Evolutionary conservation across 2,113 vertebrate genomes (phyloP).

Genomic region (Peromyscus californicus): DNA sequence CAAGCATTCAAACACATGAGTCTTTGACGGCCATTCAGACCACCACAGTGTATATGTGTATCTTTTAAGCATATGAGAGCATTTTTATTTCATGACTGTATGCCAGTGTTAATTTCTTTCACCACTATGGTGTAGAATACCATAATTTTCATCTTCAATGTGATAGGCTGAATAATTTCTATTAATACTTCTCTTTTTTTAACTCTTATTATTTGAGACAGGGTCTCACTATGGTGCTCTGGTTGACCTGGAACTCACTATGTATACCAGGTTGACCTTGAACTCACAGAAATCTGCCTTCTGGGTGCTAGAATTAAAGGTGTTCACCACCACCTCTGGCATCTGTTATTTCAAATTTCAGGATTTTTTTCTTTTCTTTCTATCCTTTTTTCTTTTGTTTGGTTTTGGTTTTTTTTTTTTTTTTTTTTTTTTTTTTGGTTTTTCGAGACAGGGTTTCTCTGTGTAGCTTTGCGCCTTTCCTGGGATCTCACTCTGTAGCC

Average conservation of each 20-base stretch:
- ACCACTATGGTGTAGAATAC: slow-evolving; percentile 26
- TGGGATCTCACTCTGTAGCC: too few species aligned
- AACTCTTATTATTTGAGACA: background rate
- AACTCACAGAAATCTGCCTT: background rate
- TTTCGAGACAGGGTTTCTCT: background rate
- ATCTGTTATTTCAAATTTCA: slow-evolving; percentile 42
- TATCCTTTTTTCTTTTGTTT: too few species aligned
- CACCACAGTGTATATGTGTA: background rate
- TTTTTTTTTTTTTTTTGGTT: background rate
- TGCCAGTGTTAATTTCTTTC: background rate
- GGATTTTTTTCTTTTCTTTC: background rate
- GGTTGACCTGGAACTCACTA: background rate
- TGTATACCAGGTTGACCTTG: background rate
- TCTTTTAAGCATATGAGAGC: slow-evolving; percentile 2
- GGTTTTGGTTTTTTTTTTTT: background rate
- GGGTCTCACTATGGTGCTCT: background rate
- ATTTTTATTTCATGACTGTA: slow-evolving; percentile 12
- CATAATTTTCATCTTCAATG: slow-evolving; percentile 51
- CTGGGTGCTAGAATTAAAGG: background rate
- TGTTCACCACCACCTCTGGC: background rate
- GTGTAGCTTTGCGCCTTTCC: too few species aligned
- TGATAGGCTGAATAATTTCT: background rate
- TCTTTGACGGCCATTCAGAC: background rate
- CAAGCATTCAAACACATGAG: background rate
- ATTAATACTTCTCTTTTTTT: background rate